phyloP scores from a whole-genome alignment of 1,140 invertebrate genomes.

The Stegodyphus dumicola region DNA sequence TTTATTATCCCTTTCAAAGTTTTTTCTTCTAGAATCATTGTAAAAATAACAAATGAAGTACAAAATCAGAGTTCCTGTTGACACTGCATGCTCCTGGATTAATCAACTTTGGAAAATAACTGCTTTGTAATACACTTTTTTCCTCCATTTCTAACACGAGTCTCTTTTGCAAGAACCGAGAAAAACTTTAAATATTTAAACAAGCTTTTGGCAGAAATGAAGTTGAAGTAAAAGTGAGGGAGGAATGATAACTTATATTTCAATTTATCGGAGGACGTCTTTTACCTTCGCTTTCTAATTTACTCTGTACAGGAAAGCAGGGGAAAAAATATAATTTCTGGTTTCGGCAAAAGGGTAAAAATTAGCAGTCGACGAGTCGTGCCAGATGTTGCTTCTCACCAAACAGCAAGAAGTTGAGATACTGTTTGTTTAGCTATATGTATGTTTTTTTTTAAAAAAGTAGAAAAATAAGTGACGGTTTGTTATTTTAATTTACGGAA shows the following conservation, averaged over 20 bases:
- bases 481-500: constrained; percentile 38
- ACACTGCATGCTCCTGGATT: constrained; percentile 42
- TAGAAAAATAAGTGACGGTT: constrained; percentile 20
- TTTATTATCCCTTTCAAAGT: constrained; percentile 24
- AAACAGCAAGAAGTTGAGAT: constrained; percentile 47
- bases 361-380: constrained; percentile 30
- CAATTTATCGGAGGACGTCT: constrained; percentile 43
- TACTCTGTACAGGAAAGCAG: constrained; percentile 23
- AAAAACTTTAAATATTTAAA: constrained; percentile 56
- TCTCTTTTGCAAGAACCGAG: constrained; percentile 10
- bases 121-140: constrained; percentile 7
- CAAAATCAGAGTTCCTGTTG: constrained; percentile 46
- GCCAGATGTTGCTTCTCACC: constrained; percentile 41
- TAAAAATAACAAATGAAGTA: constrained; percentile 48
- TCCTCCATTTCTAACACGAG: constrained; percentile 6
- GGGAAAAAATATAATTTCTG: constrained; percentile 19
- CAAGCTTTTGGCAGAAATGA: constrained; percentile 52
- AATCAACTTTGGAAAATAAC: constrained; percentile 52
- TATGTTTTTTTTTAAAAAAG: neutral
- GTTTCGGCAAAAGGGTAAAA: constrained; percentile 40
- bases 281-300: constrained; percentile 39
- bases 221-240: constrained; percentile 14
- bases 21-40: constrained; percentile 29
- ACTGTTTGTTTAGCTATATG: constrained; percentile 4
- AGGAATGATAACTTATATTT: constrained; percentile 49